phyloP scores from a whole-genome alignment of 2,888 invertebrate species.

The Drosophila kanekoi region DNA sequence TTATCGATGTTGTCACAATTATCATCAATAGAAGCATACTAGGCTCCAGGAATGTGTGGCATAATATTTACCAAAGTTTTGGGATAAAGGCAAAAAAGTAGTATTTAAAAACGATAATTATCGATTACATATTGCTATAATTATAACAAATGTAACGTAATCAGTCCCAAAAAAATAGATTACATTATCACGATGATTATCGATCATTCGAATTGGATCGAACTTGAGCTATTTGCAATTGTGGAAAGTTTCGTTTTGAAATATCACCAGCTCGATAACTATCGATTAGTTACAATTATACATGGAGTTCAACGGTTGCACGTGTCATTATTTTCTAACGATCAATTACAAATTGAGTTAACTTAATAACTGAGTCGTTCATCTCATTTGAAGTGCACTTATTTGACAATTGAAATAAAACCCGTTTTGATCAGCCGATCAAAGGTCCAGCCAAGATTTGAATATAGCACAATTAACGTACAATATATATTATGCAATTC shows the following conservation, averaged over 20 bases:
- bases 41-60: too few relatives aligned
- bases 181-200: background rate
- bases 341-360: constrained; percentile 26
- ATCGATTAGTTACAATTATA: constrained; percentile 13
- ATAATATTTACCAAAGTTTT: background rate
- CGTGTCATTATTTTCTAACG: constrained; percentile 6
- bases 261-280: background rate
- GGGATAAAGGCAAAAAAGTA: too few relatives aligned
- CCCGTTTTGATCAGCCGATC: constrained; percentile 1
- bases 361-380: constrained; percentile 19
- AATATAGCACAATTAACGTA: background rate
- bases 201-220: background rate
- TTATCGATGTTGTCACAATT: too few relatives aligned
- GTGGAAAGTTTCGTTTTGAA: background rate
- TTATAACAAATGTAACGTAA: too few relatives aligned
- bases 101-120: background rate
- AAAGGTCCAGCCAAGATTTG: constrained; percentile 6
- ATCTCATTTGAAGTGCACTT: constrained; percentile 10
- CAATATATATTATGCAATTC: constrained; percentile 21
- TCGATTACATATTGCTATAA: background rate
- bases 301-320: constrained; percentile 8
- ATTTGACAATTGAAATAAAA: constrained; percentile 3
- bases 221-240: background rate
- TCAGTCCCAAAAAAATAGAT: too few relatives aligned
- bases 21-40: too few relatives aligned